These are phyloP conservation scores for Papilio gigon DNA, from an alignment of 2,888 invertebrate species.

Conservation along the genomic window DNA sequence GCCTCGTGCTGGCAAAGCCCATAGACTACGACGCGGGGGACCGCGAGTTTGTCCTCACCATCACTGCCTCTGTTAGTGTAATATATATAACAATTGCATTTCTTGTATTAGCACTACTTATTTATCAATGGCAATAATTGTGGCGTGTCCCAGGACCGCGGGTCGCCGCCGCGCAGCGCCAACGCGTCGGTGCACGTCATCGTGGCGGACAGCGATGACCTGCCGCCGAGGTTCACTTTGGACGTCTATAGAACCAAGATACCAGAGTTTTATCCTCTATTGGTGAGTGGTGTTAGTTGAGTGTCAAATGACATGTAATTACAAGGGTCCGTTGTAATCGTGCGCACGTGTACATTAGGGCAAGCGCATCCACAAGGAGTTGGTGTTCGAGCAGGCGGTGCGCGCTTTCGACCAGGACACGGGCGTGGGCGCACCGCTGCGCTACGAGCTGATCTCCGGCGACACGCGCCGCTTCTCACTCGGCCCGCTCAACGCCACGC, in stretches of 20 bases:
- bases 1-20: slow-evolving; percentile 86
- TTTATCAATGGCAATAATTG: neutral
- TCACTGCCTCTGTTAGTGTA: slow-evolving; percentile 88
- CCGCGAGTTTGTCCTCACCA: slow-evolving; percentile 86
- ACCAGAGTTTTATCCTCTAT: slow-evolving; percentile 91
- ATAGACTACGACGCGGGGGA: slow-evolving; percentile 92
- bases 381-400: slow-evolving; percentile 87
- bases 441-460: slow-evolving; percentile 91
- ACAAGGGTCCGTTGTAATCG: no score
- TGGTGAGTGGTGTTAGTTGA: slow-evolving; percentile 83
- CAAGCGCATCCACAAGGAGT: slow-evolving; percentile 85
- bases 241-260: slow-evolving; percentile 91
- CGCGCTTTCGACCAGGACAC: slow-evolving; percentile 90
- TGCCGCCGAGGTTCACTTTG: slow-evolving; percentile 90
- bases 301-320: no score
- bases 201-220: slow-evolving; percentile 90
- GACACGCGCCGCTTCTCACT: slow-evolving; percentile 90
- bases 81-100: neutral
- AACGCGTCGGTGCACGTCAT: slow-evolving; percentile 87
- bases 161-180: slow-evolving; percentile 87
- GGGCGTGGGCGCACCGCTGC: slow-evolving; percentile 87
- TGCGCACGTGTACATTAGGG: slow-evolving; percentile 83
- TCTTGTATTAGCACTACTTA: neutral
- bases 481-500: slow-evolving; percentile 87
- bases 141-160: slow-evolving; percentile 86